phyloP scores from a whole-genome alignment of 2,113 vertebrate genomes.

The Tupaia chinensis region DNA sequence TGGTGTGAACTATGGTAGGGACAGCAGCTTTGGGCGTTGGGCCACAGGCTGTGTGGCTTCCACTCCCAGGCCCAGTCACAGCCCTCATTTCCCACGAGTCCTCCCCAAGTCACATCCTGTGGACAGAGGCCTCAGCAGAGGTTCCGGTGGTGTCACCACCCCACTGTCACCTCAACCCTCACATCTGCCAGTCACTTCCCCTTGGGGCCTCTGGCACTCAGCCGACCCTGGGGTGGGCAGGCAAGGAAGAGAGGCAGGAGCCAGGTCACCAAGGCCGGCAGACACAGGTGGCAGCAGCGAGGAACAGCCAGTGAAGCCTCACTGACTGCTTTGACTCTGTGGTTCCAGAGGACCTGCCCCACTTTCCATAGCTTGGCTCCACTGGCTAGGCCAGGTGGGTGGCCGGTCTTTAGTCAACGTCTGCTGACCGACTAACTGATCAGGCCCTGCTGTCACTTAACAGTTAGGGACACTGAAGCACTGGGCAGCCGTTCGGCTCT shows the following conservation, averaged over 20 bases:
- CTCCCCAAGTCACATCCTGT: conserved; percentile 74
- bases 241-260: neutral
- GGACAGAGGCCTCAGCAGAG: conserved; percentile 42
- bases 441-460: neutral
- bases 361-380: neutral
- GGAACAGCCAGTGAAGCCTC: neutral
- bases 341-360: neutral
- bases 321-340: neutral
- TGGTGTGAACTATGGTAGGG: neutral
- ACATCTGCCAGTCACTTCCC: conserved; percentile 62
- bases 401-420: neutral
- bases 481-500: neutral
- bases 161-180: conserved; percentile 2
- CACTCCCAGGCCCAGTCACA: neutral
- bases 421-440: neutral
- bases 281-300: neutral
- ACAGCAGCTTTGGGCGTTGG: accelerated
- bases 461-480: conserved; percentile 44
- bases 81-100: neutral
- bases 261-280: neutral
- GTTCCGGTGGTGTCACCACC: conserved; percentile 59
- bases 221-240: neutral
- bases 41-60: neutral
- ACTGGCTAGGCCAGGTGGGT: neutral
- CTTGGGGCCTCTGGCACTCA: neutral